Evolutionary conservation across 1,140 invertebrate species (phyloP), one percentile per base, ranked within the genome.

Genomic region (Teleopsis dalmanni): DNA sequence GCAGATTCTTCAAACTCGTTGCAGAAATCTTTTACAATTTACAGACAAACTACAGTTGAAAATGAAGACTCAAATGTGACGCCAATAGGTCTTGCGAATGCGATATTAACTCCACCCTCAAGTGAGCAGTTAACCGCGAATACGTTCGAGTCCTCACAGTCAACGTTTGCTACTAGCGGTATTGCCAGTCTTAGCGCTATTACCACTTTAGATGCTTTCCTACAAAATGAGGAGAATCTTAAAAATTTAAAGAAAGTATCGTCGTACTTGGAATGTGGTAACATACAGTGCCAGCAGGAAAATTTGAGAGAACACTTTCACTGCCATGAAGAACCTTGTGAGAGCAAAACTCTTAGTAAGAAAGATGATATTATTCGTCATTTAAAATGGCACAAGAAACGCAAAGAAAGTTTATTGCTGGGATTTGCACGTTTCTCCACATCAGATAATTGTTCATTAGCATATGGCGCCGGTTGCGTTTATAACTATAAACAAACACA

Each of bases 321-420:
- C 70, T 97, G 94, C 73, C 78, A 94, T 57, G 91, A 95, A 71
- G 61, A 69, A 35, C 65, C 63, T n/a, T 97, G 94, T 73, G 80
- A 81, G 51, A 80, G 79, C 48, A 80, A 88, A 51, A 91, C 97
- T 0, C 95, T 98, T 66, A 86, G 94, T 54, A 96, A 97, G 71
- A 97, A 97, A 70, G 95, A 98, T 72, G 95, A 98, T 66, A 98
- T 98, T 88, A 95, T 98, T 42, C 81, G 95, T 35, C 95, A 98
- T 52, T 56, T 70, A 31, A 95, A 98, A 74, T 98, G 95, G 95
- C 95, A 98, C 74, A 96, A 96, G 76, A 98, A 98, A 73, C 80
- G 95, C 9, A 93, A 97, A 63, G 95, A 98, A 69, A 95, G 91
- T 16, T 73, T 98, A 7, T 91, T 94, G 57, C 90, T 97, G 65